These are phyloP conservation scores for Gryllus longicercus DNA, from an alignment of 2,888 invertebrate species.

Conservation along the genomic window DNA sequence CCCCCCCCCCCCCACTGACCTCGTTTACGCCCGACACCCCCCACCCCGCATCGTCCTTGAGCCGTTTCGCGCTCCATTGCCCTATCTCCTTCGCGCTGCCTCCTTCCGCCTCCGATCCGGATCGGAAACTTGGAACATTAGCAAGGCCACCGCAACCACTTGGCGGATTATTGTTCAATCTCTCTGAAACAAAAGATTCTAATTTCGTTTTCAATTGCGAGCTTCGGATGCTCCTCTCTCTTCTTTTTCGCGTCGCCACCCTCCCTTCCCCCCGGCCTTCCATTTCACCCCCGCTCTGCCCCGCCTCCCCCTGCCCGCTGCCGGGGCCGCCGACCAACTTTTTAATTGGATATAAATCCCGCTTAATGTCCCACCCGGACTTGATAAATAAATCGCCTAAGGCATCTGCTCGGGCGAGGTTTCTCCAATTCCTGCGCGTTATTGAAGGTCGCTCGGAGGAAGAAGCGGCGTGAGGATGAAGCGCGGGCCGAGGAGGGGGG, in stretches of 20 bases:
- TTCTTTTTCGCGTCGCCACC: background rate
- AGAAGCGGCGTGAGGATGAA: background rate
- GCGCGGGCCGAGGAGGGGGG: no score
- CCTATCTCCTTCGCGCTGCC: no score
- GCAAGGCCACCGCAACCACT: background rate
- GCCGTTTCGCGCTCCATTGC: no score
- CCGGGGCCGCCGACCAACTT: background rate
- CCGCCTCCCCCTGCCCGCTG: background rate
- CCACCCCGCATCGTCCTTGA: no score
- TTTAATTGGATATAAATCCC: conserved; percentile 10
- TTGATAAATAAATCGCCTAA: background rate
- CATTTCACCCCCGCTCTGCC: background rate
- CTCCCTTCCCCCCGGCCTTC: background rate
- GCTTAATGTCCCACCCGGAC: background rate
- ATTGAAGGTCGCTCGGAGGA: background rate
- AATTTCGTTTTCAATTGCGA: background rate
- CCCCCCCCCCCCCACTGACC: no score
- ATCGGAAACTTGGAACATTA: no score
- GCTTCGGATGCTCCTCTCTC: background rate
- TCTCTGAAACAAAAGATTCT: background rate
- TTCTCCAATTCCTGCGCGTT: background rate
- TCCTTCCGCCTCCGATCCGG: no score
- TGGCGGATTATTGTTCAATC: background rate
- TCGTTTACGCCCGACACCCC: no score
- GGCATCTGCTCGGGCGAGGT: background rate